Evolutionary conservation across 2,797 vertebrate species (phyloP), one percentile per base, ranked within the genome.

Genomic region (Chrosomus eos): DNA sequence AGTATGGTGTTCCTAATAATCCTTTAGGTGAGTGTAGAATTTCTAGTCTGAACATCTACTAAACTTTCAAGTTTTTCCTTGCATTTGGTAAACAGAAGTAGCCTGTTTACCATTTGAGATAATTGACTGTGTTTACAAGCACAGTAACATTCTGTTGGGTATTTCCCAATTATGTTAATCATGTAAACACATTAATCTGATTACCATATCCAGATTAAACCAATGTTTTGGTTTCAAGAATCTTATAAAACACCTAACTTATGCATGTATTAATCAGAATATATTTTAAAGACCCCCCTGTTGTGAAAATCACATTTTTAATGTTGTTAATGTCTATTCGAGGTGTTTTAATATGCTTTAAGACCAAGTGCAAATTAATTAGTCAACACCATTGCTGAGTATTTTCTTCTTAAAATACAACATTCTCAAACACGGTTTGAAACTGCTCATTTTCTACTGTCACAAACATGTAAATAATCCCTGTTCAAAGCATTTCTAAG

Each of bases 111-210:
- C 7, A 55, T 23, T 23, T 55, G 19, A 55, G 51, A 9, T 55
- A 21, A 55, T 9, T 19, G 48, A 51, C 48, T 53, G 58, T 48
- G 23, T 62, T 26, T 62, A 40, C n/a, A 85, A 70, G 19, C 21
- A 53, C n/a, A 28, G 40, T 73, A 60, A 67, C 66, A 48, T 80
- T 75, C 7, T n/a, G 23, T 51, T 75, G 60, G 83, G 70, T 26
- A 40, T 84, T 55, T 55, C 0, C 43, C 43, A 45, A 45, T 45
- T 45, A 55, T 55, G 1, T 55, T 23, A 55, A 9, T 55, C 21
- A 4, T 55, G 21, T 3, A 55, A 23, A 55, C 21, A 8, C 10
- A 26, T 60, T n/a, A 2, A 13, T 58, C 55, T 58, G 55, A 58
- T 26, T 60, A 60, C 51, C 51, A 53, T 21, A 53, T 21, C 7